Conservation (phyloP, 2,888 invertebrate species). For the Cryptus viduatorius region DNA sequence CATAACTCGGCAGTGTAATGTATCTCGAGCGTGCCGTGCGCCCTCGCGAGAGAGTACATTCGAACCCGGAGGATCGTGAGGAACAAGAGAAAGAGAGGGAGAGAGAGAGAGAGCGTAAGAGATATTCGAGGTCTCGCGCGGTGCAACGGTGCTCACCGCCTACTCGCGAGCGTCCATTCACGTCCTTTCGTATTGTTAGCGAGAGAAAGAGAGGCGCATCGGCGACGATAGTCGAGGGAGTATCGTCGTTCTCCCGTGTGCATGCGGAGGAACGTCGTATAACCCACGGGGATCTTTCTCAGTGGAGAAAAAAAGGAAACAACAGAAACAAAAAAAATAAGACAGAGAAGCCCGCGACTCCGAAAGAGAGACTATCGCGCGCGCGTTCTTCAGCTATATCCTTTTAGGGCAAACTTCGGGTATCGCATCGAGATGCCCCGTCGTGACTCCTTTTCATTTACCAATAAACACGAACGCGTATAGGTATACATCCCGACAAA, state of each 20-base stretch:
- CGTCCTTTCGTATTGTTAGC: constrained; percentile 61
- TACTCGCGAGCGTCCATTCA: constrained; percentile 67
- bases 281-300: constrained; percentile 52
- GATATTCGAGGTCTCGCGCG: constrained; percentile 51
- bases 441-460: constrained; percentile 52
- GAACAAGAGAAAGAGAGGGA: constrained; percentile 15
- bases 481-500: constrained; percentile 5
- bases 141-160: constrained; percentile 69
- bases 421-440: constrained; percentile 60
- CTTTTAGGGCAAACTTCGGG: constrained; percentile 72
- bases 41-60: constrained; percentile 7
- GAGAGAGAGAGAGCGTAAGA: constrained; percentile 33
- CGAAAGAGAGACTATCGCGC: constrained; percentile 31
- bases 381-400: constrained; percentile 67
- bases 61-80: constrained; percentile 1
- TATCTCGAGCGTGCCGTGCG: constrained; percentile 24
- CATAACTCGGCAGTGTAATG: constrained; percentile 20
- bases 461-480: constrained; percentile 40
- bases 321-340: constrained; percentile 32
- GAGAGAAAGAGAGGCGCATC: constrained; percentile 65
- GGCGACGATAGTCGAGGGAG: constrained; percentile 58
- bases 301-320: constrained; percentile 39
- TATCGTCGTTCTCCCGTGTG: constrained; percentile 47
- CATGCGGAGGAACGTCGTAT: constrained; percentile 25
- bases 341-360: constrained; percentile 37